Conservation (phyloP, 2,888 invertebrate genomes). For the Lasioglossum villosulum region DNA sequence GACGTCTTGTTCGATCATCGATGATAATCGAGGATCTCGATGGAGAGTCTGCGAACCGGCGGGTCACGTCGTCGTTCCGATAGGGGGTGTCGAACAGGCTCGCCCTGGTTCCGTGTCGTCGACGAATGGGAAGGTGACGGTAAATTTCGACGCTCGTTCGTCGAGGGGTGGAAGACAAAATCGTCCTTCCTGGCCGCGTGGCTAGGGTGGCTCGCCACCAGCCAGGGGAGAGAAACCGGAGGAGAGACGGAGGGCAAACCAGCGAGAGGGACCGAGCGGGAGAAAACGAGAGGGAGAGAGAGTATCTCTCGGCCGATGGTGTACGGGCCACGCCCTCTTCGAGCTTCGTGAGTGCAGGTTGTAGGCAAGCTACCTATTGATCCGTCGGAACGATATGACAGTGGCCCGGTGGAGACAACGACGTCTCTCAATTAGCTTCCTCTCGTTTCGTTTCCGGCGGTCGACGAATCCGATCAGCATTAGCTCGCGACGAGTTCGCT, state of each 20-base stretch:
- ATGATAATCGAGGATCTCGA: background rate
- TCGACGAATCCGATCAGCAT: background rate
- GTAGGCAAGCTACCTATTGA: conserved; percentile 83
- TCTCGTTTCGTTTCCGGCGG: conserved; percentile 40
- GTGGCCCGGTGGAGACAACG: conserved; percentile 81
- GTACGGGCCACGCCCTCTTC: conserved; percentile 83
- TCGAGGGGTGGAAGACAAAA: conserved; percentile 60
- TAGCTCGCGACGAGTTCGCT: background rate
- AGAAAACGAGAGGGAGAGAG: conserved; percentile 67
- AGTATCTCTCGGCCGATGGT: conserved; percentile 81
- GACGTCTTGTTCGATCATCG: conserved; percentile 5
- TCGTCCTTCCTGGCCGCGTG: conserved; percentile 61
- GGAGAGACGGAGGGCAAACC: conserved; percentile 42
- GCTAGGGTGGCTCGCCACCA: conserved; percentile 24
- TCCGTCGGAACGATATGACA: conserved; percentile 82
- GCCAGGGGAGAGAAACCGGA: conserved; percentile 30
- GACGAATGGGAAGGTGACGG: conserved; percentile 37
- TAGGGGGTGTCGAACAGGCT: conserved; percentile 23
- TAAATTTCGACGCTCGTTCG: conserved; percentile 62
- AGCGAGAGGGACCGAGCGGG: conserved; percentile 64
- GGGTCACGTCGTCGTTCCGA: background rate
- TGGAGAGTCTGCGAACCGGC: background rate
- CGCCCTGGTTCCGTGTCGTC: conserved; percentile 11
- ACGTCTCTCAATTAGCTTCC: conserved; percentile 80
- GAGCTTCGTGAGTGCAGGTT: conserved; percentile 81